Conservation (phyloP, 2,113 vertebrate genomes). For the Carettochelys insculpta region DNA sequence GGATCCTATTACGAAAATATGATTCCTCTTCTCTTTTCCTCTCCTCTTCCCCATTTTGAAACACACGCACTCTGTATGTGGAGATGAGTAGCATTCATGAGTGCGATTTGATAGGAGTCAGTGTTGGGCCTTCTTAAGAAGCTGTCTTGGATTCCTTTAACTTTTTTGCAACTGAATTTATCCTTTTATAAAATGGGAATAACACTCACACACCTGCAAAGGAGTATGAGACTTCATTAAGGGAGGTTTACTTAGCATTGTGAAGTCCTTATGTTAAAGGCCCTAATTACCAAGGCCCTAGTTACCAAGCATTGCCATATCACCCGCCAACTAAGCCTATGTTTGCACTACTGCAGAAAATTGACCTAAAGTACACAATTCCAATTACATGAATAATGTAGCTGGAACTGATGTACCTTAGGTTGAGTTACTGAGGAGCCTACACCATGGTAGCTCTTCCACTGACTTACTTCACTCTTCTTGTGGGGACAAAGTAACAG, state of each 20-base stretch:
- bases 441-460: no score
- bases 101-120: no score
- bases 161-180: conserved; percentile 22
- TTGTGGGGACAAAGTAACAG: no score
- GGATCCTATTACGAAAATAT: conserved; percentile 37
- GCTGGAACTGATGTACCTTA: no score
- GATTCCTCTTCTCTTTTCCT: conserved; percentile 12
- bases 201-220: background rate
- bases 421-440: no score
- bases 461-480: no score
- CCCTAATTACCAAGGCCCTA: background rate
- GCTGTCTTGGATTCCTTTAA: conserved; percentile 35
- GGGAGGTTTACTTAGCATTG: conserved; percentile 37
- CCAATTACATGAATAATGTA: no score
- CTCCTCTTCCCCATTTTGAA: background rate
- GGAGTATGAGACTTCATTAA: conserved; percentile 13
- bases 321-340: background rate
- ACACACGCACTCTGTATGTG: no score
- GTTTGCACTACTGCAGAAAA: no score
- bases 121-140: conserved; percentile 7
- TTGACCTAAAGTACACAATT: no score
- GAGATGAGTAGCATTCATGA: no score
- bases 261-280: background rate
- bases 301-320: background rate
- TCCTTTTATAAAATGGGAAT: background rate